Base-by-base conservation (phyloP, 2,113 vertebrate species). In the Craseonycteris thonglongyai region DNA sequence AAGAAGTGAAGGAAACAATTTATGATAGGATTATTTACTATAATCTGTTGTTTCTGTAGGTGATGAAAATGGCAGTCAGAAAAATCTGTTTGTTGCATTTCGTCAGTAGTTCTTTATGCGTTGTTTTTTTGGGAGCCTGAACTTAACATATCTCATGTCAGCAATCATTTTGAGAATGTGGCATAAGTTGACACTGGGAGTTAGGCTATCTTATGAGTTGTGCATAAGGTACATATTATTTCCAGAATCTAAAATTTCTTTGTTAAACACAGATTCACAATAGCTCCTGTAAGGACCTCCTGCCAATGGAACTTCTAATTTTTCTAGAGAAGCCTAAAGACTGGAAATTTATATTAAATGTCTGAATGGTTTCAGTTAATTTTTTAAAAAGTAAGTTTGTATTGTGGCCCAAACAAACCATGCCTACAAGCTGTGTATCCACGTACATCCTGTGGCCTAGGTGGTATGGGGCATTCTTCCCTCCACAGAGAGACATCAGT, bases 11-110 rank as follows among this genome's bases (percentile, higher is more conserved):
- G 92, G 63, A 88, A 82, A 49, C 26, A 38, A 51, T 59, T 92
- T 51, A 74, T 51, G 35, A 59, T 61, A 68, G 51, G 47, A 65
- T 90, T 92, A 81, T 16, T 88, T 79, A 90, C 71, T 92, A 61
- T 72, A 89, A 90, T 87, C 40, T 87, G 14, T 84, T 95, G 80
- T 95, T 94, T 86, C 79, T 88, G 33, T 93, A 76, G 68, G 42
- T 76, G 30, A 56, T 78, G 63, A 84, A 93, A 82, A 74, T 88
- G 28, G 56, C 71, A 72, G 82, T 78, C 35, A 68, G 76, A 66
- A 93, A 93, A 91, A 88, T 71, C 40, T 72, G 76, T 38, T 92
- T 68, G 72, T 69, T 69, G 45, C 38, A 56, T 90, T 92, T 85
- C 45, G 24, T 94, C 80, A 69, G 7, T 86, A 61, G 78, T 26